Evolutionary conservation across 1,140 invertebrate species (phyloP), one percentile per base, ranked within the genome.

Genomic region (Trichomalopsis sarcophagae): DNA sequence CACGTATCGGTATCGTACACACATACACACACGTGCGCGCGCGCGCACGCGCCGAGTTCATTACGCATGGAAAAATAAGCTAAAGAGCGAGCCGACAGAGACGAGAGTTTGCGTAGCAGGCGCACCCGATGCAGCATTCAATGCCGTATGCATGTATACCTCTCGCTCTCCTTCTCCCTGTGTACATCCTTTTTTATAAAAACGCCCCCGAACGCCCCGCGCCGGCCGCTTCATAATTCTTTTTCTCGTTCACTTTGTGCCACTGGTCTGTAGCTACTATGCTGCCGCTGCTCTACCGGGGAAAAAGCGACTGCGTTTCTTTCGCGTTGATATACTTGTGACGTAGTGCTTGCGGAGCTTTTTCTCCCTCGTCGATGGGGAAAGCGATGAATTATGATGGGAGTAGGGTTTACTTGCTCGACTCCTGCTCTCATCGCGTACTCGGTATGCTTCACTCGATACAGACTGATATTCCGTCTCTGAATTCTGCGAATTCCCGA

Each of bases 31-130:
- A n/a, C n/a, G n/a, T n/a, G n/a, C n/a, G 1, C 1, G 27, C 27
- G 55, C 21, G 5, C 17, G 11, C 14, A 33, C 36, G 6, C 14
- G 3, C 6, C 21, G 78, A 82, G 47, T 82, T 82, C 81, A 82
- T 82, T 82, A 82, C 81, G 81, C 68, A 75, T 75, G 81, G 71
- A 82, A 82, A 82, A 82, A 82, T 82, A 75, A 82, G 81, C 81
- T 27, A 74, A 50, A 81, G 80, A 81, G 69, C 21, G n/a, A 76
- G 23, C 21, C 55, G 55, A 62, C 55, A 62, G 55, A 62, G 55
- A 21, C 55, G 55, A 79, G 77, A 27, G 76, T 55, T 47, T 50
- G 76, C 14, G 69, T 71, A 71, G 69, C 30, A 40, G 75, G n/a
- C n/a, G 75, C 40, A 40, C 10, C 36, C 73, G n/a, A 27, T n/a